These are phyloP conservation scores for Kryptolebias ocellatus DNA, from an alignment of 2,797 vertebrate species.

Conservation along the genomic window DNA sequence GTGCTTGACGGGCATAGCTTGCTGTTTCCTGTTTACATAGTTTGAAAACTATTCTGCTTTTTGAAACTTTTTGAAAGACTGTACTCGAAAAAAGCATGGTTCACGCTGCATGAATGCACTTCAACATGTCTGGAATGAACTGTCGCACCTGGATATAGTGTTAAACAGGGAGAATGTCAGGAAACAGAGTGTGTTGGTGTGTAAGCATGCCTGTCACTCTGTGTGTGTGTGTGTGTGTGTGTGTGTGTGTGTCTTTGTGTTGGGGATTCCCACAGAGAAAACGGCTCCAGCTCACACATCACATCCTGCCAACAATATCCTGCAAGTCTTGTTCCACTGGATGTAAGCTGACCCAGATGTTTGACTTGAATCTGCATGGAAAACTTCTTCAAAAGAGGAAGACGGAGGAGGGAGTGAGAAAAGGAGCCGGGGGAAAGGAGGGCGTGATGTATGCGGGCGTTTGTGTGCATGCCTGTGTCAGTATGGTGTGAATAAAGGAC, in stretches of 20 bases:
- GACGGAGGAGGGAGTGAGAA: conserved; percentile 5
- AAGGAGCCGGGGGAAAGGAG: conserved; percentile 3
- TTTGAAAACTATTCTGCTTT: no score
- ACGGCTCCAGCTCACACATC: conserved; percentile 76
- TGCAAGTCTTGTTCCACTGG: conserved; percentile 79
- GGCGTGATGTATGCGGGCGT: conserved; percentile 21
- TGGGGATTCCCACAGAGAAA: conserved; percentile 78
- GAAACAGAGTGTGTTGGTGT: conserved; percentile 40
- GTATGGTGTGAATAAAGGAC: conserved; percentile 38
- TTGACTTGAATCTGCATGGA: conserved; percentile 71
- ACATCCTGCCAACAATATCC: conserved; percentile 83
- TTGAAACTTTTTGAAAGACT: no score
- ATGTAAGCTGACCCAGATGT: conserved; percentile 83
- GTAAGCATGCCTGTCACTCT: conserved; percentile 17
- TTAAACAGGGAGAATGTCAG: conserved; percentile 51
- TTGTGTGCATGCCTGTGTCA: conserved; percentile 21
- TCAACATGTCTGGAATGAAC: conserved; percentile 24
- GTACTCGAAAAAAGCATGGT: background rate
- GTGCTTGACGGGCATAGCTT: no score
- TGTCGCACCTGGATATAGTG: conserved; percentile 47
- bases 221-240: conserved; percentile 33
- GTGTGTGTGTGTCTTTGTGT: conserved; percentile 53
- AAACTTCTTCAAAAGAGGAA: conserved; percentile 68
- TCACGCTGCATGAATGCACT: conserved; percentile 7
- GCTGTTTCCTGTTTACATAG: no score